A percentile compares a stretch with the other conserved stretches of the same genome.
Evolutionary conservation across 1,140 invertebrate species (phyloP).

Genomic region (Oncopeltus fasciatus): DNA sequence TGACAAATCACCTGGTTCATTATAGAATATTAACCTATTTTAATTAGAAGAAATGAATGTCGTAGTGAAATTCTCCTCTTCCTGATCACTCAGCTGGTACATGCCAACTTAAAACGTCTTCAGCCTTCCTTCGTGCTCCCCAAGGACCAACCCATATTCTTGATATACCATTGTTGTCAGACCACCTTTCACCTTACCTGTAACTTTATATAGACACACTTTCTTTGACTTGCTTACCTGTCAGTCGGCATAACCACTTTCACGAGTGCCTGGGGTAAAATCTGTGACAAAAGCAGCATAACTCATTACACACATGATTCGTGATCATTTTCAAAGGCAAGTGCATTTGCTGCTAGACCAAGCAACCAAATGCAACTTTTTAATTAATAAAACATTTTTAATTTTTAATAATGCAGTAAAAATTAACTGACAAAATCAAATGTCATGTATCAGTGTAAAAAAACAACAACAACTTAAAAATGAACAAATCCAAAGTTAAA

Average conservation of each 20-base stretch:
- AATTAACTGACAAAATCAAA: too few species aligned
- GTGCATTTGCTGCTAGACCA: not conserved
- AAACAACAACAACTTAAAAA: too few species aligned
- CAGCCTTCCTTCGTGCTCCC: not conserved
- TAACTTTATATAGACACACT: not conserved
- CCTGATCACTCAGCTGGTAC: not conserved
- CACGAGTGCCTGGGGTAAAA: slow-evolving; percentile 78
- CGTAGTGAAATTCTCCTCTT: not conserved
- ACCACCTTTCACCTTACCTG: slow-evolving; percentile 3
- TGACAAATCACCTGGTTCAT: not conserved
- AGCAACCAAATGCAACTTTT: not conserved
- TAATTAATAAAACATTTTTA: too few species aligned
- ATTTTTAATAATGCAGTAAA: too few species aligned
- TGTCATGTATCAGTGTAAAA: too few species aligned
- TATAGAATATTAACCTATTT: slow-evolving; percentile 1
- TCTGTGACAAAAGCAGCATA: slow-evolving; percentile 36
- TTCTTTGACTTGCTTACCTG: slow-evolving; percentile 42
- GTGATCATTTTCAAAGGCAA: not conserved
- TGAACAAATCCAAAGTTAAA: too few species aligned
- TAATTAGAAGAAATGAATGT: not conserved
- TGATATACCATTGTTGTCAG: not conserved
- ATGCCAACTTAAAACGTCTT: not conserved
- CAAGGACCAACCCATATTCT: not conserved
- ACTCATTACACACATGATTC: slow-evolving; percentile 20
- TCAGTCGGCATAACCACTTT: slow-evolving; percentile 98